Evolutionary conservation across 2,113 vertebrate species (phyloP), one percentile per base, ranked within the genome.

Genomic region (Crotalus helleri): DNA sequence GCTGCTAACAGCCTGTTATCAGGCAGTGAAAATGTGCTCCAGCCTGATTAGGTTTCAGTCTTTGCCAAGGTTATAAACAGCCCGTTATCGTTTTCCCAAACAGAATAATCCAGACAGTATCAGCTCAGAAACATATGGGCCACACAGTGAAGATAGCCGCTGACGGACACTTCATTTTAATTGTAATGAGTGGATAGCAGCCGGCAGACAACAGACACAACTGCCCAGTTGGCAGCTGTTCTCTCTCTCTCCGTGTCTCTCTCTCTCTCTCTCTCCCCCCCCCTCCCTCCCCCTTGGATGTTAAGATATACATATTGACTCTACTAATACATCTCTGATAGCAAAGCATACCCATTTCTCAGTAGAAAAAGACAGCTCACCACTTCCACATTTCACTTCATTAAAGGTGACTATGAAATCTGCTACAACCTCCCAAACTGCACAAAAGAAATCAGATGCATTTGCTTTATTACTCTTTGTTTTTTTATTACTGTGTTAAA

Each of bases 41-140:
- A 98, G 98, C 97, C 98, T 99, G 99, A 99, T 99, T 99, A 99
- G 98, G 98, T 98, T 98, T 98, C 98, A 98, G 98, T 98, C 98
- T 98, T 98, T 98, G 98, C 98, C 99, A 99, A 99, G 98, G 98
- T 99, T 99, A 99, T 99, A 99, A 99, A 99, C 98, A 99, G 98
- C 98, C 98, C 98, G 97, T 99, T 99, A 99, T 99, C 99, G 97
- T 97, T 97, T 97, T 97, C 98, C 98, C 98, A 98, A 99, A 99
- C 98, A 99, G 98, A 99, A 98, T 99, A 99, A 99, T 99, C 98
- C 98, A 97, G 98, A 98, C 98, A 98, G 98, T 99, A 99, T 99
- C 99, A 99, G 98, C 98, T 98, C 97, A 98, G 98, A 99, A 99
- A 99, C 99, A 99, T 99, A 99, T 99, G 99, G 99, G 98, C 98